Base-by-base conservation (phyloP, 2,888 invertebrate genomes). In the Drosophila multiciliata region DNA sequence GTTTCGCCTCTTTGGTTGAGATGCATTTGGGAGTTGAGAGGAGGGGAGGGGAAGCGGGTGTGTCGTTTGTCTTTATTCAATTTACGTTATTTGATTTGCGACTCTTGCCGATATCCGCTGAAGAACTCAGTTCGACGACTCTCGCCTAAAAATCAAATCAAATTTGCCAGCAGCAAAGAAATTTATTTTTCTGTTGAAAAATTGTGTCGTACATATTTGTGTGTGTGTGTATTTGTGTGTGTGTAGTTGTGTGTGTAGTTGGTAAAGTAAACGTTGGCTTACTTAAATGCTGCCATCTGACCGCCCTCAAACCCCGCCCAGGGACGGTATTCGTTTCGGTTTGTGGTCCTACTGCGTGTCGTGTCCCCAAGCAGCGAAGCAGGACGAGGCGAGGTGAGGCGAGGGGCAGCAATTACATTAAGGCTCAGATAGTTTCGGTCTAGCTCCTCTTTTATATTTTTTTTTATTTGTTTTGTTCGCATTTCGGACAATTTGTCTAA, bases 1-100 rank as follows among this genome's bases (percentile, higher is more conserved):
- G 36, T 60, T 69, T 54, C 60, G 55, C n/a, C 62, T 38, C 36
- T 23, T 42, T 23, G 42, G 20, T 8, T 29, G 11, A 15, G 20
- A 29, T 40, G 61, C 64, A 61, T 36, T 52, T 20, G 29, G 4
- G 5, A 29, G 29, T 29, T 29, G 0, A 0, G 0, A 6, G 29
- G 29, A 26, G 26, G 29, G 29, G 5, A 29, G 29, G 29, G 38
- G 5, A 15, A 29, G 35, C 59, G 79, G 81, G 85, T 75, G 85
- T 82, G 75, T 66, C 84, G 73, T 75, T 83, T 84, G 82, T 86
- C 86, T 85, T 87, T 89, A 87, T 87, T 87, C 87, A 87, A 87
- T 87, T 87, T 85, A 82, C 75, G 80, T 87, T 89, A 87, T 87
- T 87, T 87, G 89, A 87, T 87, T 87, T 89, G 89, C 85, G 82